Evolutionary conservation across 2,888 invertebrate genomes (phyloP), one percentile per base, ranked within the genome.

Genomic region (Hydriomena furcata): DNA sequence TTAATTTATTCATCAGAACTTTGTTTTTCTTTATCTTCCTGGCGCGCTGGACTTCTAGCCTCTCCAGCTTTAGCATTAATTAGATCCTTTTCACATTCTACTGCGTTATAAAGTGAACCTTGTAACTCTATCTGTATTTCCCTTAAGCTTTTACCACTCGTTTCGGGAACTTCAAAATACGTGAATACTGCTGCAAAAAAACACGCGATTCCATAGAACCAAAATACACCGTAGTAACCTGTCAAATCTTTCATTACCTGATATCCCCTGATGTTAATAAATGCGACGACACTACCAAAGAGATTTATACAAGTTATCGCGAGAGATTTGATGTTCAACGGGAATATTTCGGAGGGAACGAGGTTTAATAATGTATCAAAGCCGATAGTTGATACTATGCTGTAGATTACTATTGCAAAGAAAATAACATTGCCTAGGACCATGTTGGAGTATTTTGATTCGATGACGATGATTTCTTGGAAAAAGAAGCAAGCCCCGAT

Each of bases 291-390:
- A 7, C 52, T 40, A 28, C 84, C 82, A 54, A 88, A 82, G 1
- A 92, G 66, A 48, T 86, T 91, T 0, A 87, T 73, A 1, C 81
- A 58, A 0, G 91, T 91, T 50, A 92, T 87, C 0, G 92, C 92
- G 0, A 84, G 68, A 0, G 91, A 88, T 63, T 92, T 92, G 0
- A 92, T 87, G 57, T 91, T 92, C 0, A 92, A 75, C 0, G 92
- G 91, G 52, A 92, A 93, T 13, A 92, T 73, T 69, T 93, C 92
- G 0, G 91, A 91, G 13, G 91, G 79, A 54, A 92, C 82, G 46
- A 89, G 77, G 30, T 82, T 83, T 0, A 85, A 73, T 23, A 92
- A 61, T 0, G 91, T 90, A 50, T 86, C 87, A 32, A 88, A 80
- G 0, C 92, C 92, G 21, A 85, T 34, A 3, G 75, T 77, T 0